A percentile compares a stretch with the other conserved stretches of the same genome.
Evolutionary conservation across 2,797 vertebrate genomes (phyloP).

Genomic region (Artibeus lituratus): DNA sequence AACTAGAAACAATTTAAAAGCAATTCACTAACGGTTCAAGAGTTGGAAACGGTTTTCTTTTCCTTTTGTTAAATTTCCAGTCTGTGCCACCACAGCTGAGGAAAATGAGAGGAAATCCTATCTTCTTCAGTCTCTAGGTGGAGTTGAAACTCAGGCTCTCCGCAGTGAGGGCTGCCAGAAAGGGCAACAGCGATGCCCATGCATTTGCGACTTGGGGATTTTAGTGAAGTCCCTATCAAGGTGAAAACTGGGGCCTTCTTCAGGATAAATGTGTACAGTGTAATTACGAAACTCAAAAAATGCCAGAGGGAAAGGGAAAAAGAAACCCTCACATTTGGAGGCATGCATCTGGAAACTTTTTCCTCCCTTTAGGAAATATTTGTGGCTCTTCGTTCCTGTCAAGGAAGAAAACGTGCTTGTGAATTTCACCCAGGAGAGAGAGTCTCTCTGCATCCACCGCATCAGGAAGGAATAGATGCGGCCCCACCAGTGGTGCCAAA

Average conservation of each 20-base stretch:
- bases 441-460: background rate
- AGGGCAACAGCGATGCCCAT: background rate
- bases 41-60: background rate
- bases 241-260: slow-evolving; percentile 31
- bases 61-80: background rate
- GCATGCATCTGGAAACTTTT: slow-evolving; percentile 65
- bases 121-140: background rate
- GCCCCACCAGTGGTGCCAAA: slow-evolving; percentile 58
- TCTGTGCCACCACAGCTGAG: background rate
- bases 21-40: background rate
- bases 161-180: background rate
- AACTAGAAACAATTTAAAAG: slow-evolving; percentile 40
- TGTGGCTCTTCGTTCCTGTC: slow-evolving; percentile 75
- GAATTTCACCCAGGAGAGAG: slow-evolving; percentile 70
- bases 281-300: slow-evolving; percentile 76
- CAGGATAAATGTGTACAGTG: slow-evolving; percentile 47
- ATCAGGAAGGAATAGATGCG: slow-evolving; percentile 61
- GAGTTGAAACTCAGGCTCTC: background rate
- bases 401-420: slow-evolving; percentile 54
- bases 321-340: slow-evolving; percentile 40
- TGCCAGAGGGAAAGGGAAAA: slow-evolving; percentile 46
- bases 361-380: slow-evolving; percentile 67
- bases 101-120: background rate
- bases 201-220: background rate
- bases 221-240: slow-evolving; percentile 65